phyloP scores from a whole-genome alignment of 2,888 invertebrate genomes.

The Flabesymbios commensalis region DNA sequence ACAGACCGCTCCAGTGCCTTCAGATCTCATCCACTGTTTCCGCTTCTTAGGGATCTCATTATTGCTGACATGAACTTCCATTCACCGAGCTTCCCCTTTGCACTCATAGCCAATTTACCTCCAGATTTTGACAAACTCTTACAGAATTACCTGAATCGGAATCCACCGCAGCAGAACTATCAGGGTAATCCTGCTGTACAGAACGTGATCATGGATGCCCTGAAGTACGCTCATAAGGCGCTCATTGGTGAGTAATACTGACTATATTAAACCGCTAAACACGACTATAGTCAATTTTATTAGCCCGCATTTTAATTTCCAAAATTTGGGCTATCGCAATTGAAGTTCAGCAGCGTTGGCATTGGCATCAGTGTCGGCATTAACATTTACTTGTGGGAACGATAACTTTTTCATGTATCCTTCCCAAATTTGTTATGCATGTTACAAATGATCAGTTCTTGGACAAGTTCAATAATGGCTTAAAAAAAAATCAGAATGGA shows the following conservation, averaged over 20 bases:
- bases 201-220: constrained; percentile 58
- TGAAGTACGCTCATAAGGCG: constrained; percentile 56
- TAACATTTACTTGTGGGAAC: too few species aligned
- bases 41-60: constrained; percentile 57
- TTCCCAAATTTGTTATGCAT: too few species aligned
- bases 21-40: constrained; percentile 59
- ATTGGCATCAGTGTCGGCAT: too few species aligned
- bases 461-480: too few species aligned
- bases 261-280: too few species aligned
- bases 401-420: too few species aligned
- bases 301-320: too few species aligned
- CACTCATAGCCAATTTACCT: constrained; percentile 56
- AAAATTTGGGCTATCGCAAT: too few species aligned
- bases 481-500: too few species aligned
- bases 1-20: constrained; percentile 56
- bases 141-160: constrained; percentile 57
- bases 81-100: constrained; percentile 57
- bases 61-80: constrained; percentile 61
- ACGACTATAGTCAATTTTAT: too few species aligned
- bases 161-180: constrained; percentile 52
- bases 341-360: too few species aligned
- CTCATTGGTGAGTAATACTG: constrained; percentile 53
- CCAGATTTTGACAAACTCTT: constrained; percentile 56
- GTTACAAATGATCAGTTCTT: too few species aligned
- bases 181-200: constrained; percentile 56